phyloP scores from a whole-genome alignment of 1,140 invertebrate genomes.

The Pseudomyrmex flavicornis region DNA sequence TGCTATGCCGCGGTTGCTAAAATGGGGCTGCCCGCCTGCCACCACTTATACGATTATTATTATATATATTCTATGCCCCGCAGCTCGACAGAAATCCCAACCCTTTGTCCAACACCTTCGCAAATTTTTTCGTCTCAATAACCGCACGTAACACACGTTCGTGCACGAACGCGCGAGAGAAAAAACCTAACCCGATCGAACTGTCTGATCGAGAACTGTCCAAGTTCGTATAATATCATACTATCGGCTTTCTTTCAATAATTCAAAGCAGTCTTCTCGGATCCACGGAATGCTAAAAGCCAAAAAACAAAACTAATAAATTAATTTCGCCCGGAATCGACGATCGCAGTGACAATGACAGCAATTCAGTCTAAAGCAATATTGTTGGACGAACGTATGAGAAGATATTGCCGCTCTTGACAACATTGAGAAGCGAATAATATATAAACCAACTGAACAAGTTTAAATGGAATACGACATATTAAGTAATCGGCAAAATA shows the following conservation, averaged over 20 bases:
- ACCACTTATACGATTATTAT: slow-evolving; percentile 80
- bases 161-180: slow-evolving; percentile 63
- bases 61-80: slow-evolving; percentile 55
- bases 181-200: slow-evolving; percentile 26
- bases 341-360: slow-evolving; percentile 74
- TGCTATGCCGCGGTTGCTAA: slow-evolving; percentile 83
- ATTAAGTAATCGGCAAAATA: slow-evolving; percentile 42
- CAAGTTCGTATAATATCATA: slow-evolving; percentile 6
- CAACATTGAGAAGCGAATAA: background rate
- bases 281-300: slow-evolving; percentile 29
- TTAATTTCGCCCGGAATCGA: slow-evolving; percentile 65
- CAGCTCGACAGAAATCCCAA: slow-evolving; percentile 40
- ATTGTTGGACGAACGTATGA: slow-evolving; percentile 32
- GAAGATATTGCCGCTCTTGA: slow-evolving; percentile 44
- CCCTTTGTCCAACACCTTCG: slow-evolving; percentile 15
- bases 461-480: slow-evolving; percentile 39
- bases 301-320: slow-evolving; percentile 1
- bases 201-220: slow-evolving; percentile 24
- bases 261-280: slow-evolving; percentile 30
- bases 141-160: slow-evolving; percentile 72
- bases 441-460: slow-evolving; percentile 8
- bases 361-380: slow-evolving; percentile 55
- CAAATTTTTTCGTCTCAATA: slow-evolving; percentile 59
- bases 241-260: slow-evolving; percentile 35
- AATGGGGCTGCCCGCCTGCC: slow-evolving; percentile 81